Evolutionary conservation across 2,113 vertebrate genomes (phyloP).

Genomic region (Piprites chloris): DNA sequence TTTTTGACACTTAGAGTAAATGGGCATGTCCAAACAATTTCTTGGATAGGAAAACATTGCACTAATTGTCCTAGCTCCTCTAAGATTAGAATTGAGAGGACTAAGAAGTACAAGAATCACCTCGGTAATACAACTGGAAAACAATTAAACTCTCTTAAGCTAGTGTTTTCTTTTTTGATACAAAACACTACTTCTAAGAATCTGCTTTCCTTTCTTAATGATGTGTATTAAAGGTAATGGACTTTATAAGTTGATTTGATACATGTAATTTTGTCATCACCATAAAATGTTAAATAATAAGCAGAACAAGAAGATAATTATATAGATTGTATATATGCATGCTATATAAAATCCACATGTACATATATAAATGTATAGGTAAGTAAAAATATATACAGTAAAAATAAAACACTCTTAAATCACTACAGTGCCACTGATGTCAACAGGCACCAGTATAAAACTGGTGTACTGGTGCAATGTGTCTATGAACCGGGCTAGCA

Average conservation of each 20-base stretch:
- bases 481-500: not conserved
- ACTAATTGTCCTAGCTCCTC: not conserved
- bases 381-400: not conserved
- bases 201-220: not conserved
- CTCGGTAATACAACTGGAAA: not conserved
- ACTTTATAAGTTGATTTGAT: not conserved
- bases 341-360: not conserved
- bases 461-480: not conserved
- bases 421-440: not conserved
- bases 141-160: not conserved
- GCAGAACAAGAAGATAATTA: not conserved
- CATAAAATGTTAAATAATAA: not conserved
- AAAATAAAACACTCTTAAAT: not conserved
- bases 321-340: not conserved
- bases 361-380: not conserved
- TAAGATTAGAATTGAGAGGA: not conserved
- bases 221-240: not conserved
- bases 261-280: not conserved
- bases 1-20: slow-evolving; percentile 9
- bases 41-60: not conserved
- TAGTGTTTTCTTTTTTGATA: not conserved
- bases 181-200: not conserved
- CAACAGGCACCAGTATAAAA: not conserved
- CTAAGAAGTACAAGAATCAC: not conserved
- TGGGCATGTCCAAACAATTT: not conserved